Evolutionary conservation across 2,888 invertebrate genomes (phyloP), one percentile per base, ranked within the genome.

Genomic region (Sarcophaga carnaria): DNA sequence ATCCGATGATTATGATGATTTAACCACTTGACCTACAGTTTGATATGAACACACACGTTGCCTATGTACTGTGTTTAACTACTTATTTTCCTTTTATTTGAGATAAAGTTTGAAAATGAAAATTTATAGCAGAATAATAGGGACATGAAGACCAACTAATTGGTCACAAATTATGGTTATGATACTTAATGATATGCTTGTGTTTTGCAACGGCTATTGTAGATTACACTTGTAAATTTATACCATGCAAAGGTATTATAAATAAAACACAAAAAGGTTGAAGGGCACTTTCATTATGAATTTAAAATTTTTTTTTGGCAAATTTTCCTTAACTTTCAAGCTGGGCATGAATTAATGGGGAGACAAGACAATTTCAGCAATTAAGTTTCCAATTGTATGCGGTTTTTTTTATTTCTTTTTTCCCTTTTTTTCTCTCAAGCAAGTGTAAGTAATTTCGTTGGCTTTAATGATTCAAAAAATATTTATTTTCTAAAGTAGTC

Each of bases 21-120:
- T 77, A 77, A 83, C 80, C 80, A 45, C 37, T 59, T 83, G 77
- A 86, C 86, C 83, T 54, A 37, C 25, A 20, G 17, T 37, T 59
- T 74, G 74, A 76, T 22, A 22, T 80, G 83, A 83, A 86, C 83
- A 60, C 83, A 86, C 86, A 86, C 86, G 76, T 86, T 69, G 80
- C 74, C 45, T 5, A 72, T 62, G 77, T 74, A 37, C 37, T 74
- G 71, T 45, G 75, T 80, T 72, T 45, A 49, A 37, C 37, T 37
- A 37, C 37, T 82, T 77, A 83, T 67, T 77, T 83, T 20, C 4
- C 47, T 47, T n/a, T 45, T 66, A 22, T 66, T 17, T 45, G 47
- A 47, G 63, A 76, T 63, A 67, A 37, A 60, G n/a, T 5, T 37
- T 66, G 11, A 12, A 54, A 54, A 4, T 45, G 22, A 20, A n/a